phyloP scores from a whole-genome alignment of 2,797 vertebrate species.

The Lithobates sylvaticus region DNA sequence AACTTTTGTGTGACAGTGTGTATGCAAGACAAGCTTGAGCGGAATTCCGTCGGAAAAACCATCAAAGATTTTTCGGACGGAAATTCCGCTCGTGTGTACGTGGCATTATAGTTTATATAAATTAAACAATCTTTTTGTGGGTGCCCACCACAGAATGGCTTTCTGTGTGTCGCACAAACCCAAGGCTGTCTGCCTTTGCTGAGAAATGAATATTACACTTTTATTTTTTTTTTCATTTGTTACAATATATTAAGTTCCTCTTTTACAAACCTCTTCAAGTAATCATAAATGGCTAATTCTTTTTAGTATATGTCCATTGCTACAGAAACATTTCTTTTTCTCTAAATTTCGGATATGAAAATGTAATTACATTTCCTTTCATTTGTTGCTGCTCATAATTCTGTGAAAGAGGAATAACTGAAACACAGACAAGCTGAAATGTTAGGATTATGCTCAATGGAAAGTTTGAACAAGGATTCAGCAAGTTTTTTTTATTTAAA shows the following conservation, averaged over 20 bases:
- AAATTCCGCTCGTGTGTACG: too few species aligned
- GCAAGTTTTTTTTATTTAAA: slow-evolving; percentile 33
- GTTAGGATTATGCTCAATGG: slow-evolving; percentile 31
- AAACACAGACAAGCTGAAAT: slow-evolving; percentile 27
- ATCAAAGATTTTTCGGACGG: too few species aligned
- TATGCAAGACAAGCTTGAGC: too few species aligned
- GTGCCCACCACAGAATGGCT: too few species aligned
- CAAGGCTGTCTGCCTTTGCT: background rate
- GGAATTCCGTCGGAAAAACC: too few species aligned
- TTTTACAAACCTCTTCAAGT: slow-evolving; percentile 20
- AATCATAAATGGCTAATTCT: slow-evolving; percentile 25
- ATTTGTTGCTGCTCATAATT: slow-evolving; percentile 21
- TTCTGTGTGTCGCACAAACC: too few species aligned
- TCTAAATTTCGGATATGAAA: slow-evolving; percentile 19
- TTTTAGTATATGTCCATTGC: background rate
- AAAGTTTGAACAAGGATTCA: slow-evolving; percentile 32
- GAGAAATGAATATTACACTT: background rate
- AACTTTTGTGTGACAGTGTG: too few species aligned
- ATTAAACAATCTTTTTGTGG: too few species aligned
- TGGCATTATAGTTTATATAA: too few species aligned
- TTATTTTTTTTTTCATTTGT: background rate
- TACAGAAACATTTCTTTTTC: slow-evolving; percentile 4
- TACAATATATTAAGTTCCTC: slow-evolving; percentile 14
- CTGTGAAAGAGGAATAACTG: slow-evolving; percentile 10
- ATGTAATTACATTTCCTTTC: slow-evolving; percentile 44